Evolutionary conservation across 2,113 vertebrate genomes (phyloP).

Genomic region (Turnix velox): DNA sequence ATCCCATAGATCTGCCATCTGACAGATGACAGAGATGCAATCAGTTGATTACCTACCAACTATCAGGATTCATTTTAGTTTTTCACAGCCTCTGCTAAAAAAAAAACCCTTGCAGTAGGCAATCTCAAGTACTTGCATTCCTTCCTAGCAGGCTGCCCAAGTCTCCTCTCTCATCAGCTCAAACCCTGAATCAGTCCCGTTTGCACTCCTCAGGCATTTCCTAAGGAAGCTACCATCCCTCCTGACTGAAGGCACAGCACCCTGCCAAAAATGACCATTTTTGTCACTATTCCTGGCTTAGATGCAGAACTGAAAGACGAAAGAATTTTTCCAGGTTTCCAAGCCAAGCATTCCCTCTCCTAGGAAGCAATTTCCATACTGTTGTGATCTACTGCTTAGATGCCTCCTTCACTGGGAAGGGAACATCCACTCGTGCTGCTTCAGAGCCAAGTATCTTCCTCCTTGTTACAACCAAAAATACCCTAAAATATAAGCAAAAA

Average conservation of each 20-base stretch:
- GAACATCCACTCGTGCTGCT: background rate
- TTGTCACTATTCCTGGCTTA: background rate
- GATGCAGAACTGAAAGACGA: background rate
- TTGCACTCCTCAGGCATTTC: background rate
- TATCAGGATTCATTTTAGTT: background rate
- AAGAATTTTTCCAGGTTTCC: background rate
- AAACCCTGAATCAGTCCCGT: background rate
- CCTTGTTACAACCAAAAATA: background rate
- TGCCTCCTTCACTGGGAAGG: background rate
- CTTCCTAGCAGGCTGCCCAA: background rate
- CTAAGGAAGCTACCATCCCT: background rate
- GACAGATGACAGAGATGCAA: background rate
- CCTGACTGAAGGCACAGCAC: background rate
- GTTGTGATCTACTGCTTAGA: background rate
- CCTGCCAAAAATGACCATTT: background rate
- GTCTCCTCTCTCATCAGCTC: background rate
- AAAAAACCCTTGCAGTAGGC: background rate
- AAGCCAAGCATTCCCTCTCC: background rate
- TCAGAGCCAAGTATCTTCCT: background rate
- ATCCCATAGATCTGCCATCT: background rate
- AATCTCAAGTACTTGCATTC: background rate
- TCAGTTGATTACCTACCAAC: background rate
- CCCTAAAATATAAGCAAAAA: background rate
- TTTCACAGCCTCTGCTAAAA: background rate
- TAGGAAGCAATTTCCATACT: background rate